Percentiles rank a stretch among this genome's conserved stretches.
phyloP scores from a whole-genome alignment of 2,113 vertebrate species.

The Nothocercus julius region DNA sequence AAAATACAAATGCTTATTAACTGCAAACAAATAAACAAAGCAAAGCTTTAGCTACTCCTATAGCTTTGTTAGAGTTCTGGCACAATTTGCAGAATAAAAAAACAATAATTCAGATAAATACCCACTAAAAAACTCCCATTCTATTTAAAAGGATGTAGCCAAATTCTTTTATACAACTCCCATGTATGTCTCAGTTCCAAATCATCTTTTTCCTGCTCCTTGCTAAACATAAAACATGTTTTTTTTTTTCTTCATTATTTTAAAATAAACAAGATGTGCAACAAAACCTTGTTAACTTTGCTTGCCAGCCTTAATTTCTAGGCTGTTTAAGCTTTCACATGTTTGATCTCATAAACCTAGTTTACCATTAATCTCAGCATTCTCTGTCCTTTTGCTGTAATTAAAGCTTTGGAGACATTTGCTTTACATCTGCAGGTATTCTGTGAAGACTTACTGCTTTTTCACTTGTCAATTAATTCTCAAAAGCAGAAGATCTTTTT shows the following conservation, averaged over 20 bases:
- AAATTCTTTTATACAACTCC: neutral
- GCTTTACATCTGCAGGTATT: neutral
- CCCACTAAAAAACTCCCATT: neutral
- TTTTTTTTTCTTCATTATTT: neutral
- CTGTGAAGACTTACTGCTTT: neutral
- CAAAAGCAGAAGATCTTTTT: neutral
- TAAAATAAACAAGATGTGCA: neutral
- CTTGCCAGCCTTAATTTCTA: neutral
- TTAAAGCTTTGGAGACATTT: neutral
- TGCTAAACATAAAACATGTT: neutral
- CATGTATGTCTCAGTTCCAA: neutral
- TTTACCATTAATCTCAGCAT: neutral
- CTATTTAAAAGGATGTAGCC: neutral
- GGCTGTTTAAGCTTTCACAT: neutral
- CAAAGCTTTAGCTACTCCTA: neutral
- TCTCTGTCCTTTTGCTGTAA: neutral
- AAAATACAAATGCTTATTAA: neutral
- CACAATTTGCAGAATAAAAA: neutral
- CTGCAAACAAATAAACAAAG: neutral
- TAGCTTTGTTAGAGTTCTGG: neutral
- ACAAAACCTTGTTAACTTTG: neutral
- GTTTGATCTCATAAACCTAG: neutral
- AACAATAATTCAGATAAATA: neutral
- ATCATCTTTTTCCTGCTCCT: neutral
- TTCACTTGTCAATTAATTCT: neutral